A percentile compares a stretch with the other conserved stretches of the same genome.
phyloP scores from a whole-genome alignment of 2,113 vertebrate genomes.

The Scartelaos histophorus region DNA sequence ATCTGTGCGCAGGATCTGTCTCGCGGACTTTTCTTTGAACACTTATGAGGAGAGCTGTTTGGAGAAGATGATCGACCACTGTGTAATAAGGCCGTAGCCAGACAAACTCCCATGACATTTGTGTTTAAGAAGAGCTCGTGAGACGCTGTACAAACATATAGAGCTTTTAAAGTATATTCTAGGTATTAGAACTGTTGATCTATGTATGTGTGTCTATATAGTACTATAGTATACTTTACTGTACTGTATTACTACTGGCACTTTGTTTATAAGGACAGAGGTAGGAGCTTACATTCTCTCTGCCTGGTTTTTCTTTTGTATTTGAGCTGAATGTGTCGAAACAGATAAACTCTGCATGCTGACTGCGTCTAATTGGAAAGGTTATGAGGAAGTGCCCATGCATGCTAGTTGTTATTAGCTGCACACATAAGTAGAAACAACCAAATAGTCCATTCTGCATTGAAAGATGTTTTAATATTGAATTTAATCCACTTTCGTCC shows the following conservation, averaged over 20 bases:
- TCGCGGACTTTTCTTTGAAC: neutral
- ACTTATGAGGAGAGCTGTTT: neutral
- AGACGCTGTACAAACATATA: conserved; percentile 7
- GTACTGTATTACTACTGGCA: neutral
- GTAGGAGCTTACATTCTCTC: neutral
- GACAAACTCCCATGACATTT: neutral
- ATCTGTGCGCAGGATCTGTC: conserved; percentile 2
- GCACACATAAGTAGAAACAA: no score
- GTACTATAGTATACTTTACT: no score
- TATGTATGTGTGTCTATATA: conserved; percentile 1
- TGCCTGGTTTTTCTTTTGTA: no score
- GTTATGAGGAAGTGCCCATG: no score
- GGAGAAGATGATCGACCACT: neutral
- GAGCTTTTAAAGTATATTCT: conserved; percentile 3
- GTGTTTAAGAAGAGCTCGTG: neutral
- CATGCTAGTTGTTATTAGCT: no score
- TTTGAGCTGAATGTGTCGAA: no score
- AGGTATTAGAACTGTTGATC: conserved; percentile 1
- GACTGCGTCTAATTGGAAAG: no score
- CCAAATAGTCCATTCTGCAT: no score
- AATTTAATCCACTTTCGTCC: no score
- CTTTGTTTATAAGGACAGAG: neutral
- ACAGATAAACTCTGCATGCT: no score
- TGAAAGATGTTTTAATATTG: no score
- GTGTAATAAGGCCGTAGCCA: neutral